Evolutionary conservation across 64 coral and sea anemone species (phyloP), one percentile per base, ranked within the genome.

Genomic region (Dendronephthya gigantea): DNA sequence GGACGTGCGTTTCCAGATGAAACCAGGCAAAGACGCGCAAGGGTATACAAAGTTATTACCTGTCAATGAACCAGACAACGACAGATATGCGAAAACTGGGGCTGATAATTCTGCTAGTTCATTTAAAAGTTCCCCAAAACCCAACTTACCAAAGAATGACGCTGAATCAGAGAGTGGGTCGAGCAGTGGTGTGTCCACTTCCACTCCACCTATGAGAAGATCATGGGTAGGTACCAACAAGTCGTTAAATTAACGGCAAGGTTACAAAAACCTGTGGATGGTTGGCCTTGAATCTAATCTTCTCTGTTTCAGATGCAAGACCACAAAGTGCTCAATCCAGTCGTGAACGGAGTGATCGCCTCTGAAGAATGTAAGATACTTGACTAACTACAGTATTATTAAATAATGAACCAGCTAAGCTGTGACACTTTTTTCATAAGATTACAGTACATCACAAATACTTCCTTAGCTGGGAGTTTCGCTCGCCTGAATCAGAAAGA

Each of bases 281-380:
- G 41, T 45, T 45, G 41, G 4, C 41, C 25, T 62, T 52, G 50
- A 52, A 16, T 8, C 9, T 22, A 12, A 1, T 52, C 1, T 52
- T 22, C 1, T 16, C 50, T 52, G 9, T 62, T 62, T 27, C 25
- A 62, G 55, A 23, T 22, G 55, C 55, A n/a, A 62, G 55, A 22
- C 25, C 55, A 62, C 17, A 79, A 79, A 39, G 30, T 39, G 37
- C 32, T 79, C 7, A 79, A 79, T 79, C 72, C 72, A 79, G 72
- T 79, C 72, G 36, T 79, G 10, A 79, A 79, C 36, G 72, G 72
- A 36, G 32, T 79, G 9, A 79, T 79, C 9, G 30, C 72, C 7
- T 79, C 72, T 4, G 72, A 79, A 39, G 72, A 79, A 79, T 79
- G 72, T 79, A 79, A 79, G 72, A 34, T 28, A 22, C 19, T 66